phyloP scores from a whole-genome alignment of 2,888 invertebrate genomes.

The Tortricodes alternella region DNA sequence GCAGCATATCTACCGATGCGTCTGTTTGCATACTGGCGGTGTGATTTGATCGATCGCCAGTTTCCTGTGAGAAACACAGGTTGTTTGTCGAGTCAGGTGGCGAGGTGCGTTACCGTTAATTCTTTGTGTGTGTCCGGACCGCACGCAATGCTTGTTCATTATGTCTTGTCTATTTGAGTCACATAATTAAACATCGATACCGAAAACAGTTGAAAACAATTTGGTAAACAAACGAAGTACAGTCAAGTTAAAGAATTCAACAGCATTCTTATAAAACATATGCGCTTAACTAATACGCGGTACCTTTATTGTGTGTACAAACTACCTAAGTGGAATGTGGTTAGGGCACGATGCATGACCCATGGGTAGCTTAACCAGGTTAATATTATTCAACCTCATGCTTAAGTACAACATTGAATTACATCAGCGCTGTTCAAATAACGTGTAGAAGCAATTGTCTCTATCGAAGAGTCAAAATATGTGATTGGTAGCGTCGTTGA shows the following conservation, averaged over 20 bases:
- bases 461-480: slow-evolving; percentile 18
- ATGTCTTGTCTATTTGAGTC: slow-evolving; percentile 30
- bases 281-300: slow-evolving; percentile 30
- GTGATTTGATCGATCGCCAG: slow-evolving; percentile 73
- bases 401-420: slow-evolving; percentile 38
- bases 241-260: slow-evolving; percentile 22
- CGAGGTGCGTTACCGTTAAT: slow-evolving; percentile 63
- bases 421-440: slow-evolving; percentile 39
- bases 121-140: slow-evolving; percentile 55
- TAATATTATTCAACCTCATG: slow-evolving; percentile 52
- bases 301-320: slow-evolving; percentile 44
- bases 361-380: slow-evolving; percentile 55
- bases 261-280: slow-evolving; percentile 29
- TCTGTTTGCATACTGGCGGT: slow-evolving; percentile 71
- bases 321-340: slow-evolving; percentile 55
- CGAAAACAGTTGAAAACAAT: slow-evolving; percentile 28
- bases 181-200: slow-evolving; percentile 29
- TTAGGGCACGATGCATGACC: slow-evolving; percentile 51
- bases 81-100: slow-evolving; percentile 72
- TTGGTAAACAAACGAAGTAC: slow-evolving; percentile 27
- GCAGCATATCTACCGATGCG: slow-evolving; percentile 61
- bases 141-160: slow-evolving; percentile 47
- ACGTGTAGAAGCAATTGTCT: slow-evolving; percentile 38
- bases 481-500: slow-evolving; percentile 33
- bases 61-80: slow-evolving; percentile 76